A percentile compares a stretch with the other conserved stretches of the same genome.
These are phyloP conservation scores for Pitta sordida DNA, from an alignment of 2,113 vertebrate genomes.

Conservation along the genomic window DNA sequence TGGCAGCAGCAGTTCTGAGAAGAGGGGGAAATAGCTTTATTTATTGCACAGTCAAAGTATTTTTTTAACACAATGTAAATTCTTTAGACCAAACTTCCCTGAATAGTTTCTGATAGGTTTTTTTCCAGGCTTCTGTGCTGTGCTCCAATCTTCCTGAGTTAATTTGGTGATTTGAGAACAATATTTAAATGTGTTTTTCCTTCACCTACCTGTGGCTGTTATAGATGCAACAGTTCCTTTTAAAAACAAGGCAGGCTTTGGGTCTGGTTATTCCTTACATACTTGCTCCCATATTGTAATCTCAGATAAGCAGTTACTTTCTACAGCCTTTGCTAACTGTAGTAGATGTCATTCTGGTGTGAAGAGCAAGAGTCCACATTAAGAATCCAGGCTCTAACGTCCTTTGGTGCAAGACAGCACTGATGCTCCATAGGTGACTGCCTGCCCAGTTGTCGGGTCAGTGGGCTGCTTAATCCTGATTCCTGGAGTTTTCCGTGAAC, in stretches of 20 bases:
- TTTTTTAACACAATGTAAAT: background rate
- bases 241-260: background rate
- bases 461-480: background rate
- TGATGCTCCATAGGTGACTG: background rate
- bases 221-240: background rate
- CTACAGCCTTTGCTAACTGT: background rate
- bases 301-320: background rate
- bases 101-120: background rate
- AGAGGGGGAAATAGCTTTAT: background rate
- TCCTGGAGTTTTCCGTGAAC: background rate
- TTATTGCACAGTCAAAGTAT: slow-evolving; percentile 10
- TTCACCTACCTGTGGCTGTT: background rate
- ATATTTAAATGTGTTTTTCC: background rate
- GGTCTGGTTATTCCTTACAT: background rate
- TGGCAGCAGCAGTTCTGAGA: background rate
- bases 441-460: background rate
- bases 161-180: background rate
- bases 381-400: background rate
- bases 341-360: background rate
- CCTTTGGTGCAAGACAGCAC: background rate
- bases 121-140: slow-evolving; percentile 2
- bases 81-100: background rate
- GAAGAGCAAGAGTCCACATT: background rate
- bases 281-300: background rate
- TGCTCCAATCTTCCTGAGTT: background rate